Evolutionary conservation across 30 jellyfish, hydroid and myxozoan genomes (phyloP), one percentile per base, ranked within the genome.

Genomic region (Chironex yamaguchii): DNA sequence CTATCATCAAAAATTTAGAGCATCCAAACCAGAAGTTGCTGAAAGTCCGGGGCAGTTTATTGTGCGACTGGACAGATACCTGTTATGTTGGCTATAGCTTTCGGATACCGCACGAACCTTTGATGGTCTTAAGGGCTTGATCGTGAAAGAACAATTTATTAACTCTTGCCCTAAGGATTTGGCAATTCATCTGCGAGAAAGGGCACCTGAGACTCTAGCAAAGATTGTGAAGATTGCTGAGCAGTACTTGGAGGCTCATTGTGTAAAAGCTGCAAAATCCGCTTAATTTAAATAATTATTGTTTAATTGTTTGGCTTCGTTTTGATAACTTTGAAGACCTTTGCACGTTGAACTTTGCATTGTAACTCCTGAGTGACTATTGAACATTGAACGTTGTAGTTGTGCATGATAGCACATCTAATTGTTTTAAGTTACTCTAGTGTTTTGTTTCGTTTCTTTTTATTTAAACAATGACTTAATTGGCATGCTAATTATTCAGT

Each of bases 1-100:
- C 4, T 63, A 34, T 71, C 62, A 63, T 54, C 62, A 54, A 33
- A 79, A 34, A 79, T 79, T 36, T 70, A 58, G 82, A 49, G 80
- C 49, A 54, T 58, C 90, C 49, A 74, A 79, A 29, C 90, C 90
- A 79, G 71, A 79, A 79, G 90, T 36, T 70, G 90, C 71, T 71
- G 90, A 79, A 49, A 62, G 52, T 28, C 90, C 90, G 34, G 90
- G 35, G 49, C 90, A 79, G 27, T 63, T 79, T 58, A 32, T 48
- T 80, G 91, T 66, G 49, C 64, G 91, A 36, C 36, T 80, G 33
- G 91, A 63, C 48, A 75, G 72, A 62, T 80, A 63, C 85, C 33
- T 66, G 29, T 73, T 48, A 51, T 70, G 71, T 31, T 79, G 91
- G 86, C 75, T 80, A 30, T 82, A 63, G 63, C 91, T 80, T 34